phyloP scores from a whole-genome alignment of 2,113 vertebrate species.

The Silurus glanis region DNA sequence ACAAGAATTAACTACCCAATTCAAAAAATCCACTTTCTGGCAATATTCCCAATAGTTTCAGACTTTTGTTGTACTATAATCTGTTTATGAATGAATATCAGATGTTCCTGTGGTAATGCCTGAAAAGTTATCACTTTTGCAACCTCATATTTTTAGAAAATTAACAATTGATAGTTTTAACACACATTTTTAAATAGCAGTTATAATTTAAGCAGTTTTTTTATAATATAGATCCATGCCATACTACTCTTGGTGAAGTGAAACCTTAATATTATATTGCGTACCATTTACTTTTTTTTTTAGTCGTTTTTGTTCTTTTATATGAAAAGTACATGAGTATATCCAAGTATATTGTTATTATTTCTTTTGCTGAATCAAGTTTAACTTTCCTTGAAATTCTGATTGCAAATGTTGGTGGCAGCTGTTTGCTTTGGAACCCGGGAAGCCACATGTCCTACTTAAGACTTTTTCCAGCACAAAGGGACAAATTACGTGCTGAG shows the following conservation, averaged over 20 bases:
- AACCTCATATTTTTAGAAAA: background rate
- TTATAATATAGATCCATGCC: background rate
- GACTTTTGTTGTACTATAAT: background rate
- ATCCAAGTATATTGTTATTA: background rate
- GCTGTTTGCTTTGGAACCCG: background rate
- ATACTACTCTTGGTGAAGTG: background rate
- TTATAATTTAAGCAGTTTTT: background rate
- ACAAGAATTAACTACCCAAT: background rate
- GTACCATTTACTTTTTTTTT: background rate
- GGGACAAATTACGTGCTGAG: background rate
- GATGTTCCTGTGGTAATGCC: background rate
- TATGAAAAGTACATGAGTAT: background rate
- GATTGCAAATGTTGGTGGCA: slow-evolving; percentile 10
- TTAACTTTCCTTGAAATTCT: slow-evolving; percentile 3
- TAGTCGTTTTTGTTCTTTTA: background rate
- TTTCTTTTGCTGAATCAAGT: slow-evolving; percentile 6
- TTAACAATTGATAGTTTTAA: background rate
- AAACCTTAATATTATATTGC: background rate
- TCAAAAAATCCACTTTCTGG: background rate
- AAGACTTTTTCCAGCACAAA: slow-evolving; percentile 12
- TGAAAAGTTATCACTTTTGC: background rate
- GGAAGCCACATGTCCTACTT: slow-evolving; percentile 9
- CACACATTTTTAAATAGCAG: background rate
- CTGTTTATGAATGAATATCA: background rate
- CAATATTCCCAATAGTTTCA: background rate